Conservation (phyloP, 2,888 invertebrate genomes). For the Masnerella sp. region DNA sequence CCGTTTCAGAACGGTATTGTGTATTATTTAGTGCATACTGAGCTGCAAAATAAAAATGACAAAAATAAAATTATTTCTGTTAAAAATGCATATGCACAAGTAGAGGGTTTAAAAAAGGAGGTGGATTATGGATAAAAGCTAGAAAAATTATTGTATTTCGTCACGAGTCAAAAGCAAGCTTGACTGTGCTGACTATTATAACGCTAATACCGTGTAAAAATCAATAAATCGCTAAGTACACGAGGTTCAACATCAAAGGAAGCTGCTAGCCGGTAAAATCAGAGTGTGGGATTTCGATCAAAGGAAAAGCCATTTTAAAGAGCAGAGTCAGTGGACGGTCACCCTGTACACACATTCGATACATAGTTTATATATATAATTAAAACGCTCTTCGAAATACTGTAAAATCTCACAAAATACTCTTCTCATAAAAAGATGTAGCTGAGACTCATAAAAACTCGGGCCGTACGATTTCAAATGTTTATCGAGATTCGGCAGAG, state of each 20-base stretch:
- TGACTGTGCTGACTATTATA: conserved; percentile 53
- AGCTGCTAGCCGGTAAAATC: conserved; percentile 58
- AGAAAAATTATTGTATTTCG: conserved; percentile 31
- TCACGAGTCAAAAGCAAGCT: conserved; percentile 47
- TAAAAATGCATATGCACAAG: no score
- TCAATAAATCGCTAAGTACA: conserved; percentile 60
- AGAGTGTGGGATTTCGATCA: conserved; percentile 60
- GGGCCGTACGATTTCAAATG: conserved; percentile 59
- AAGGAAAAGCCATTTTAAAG: conserved; percentile 63
- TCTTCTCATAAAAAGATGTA: conserved; percentile 71
- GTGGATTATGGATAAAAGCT: no score
- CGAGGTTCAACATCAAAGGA: conserved; percentile 59
- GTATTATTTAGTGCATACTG: no score
- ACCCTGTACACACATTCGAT: conserved; percentile 74
- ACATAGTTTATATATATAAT: conserved; percentile 73
- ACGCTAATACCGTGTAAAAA: conserved; percentile 60
- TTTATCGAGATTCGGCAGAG: conserved; percentile 57
- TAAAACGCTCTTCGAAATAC: conserved; percentile 76
- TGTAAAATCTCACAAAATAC: conserved; percentile 77
- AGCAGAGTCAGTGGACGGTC: conserved; percentile 73
- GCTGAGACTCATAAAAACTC: conserved; percentile 64
- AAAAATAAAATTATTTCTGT: no score
- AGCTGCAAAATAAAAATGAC: no score
- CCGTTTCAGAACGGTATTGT: no score
- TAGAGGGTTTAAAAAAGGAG: no score